phyloP scores from a whole-genome alignment of 2,113 vertebrate genomes.

The Oenanthe oenanthe region DNA sequence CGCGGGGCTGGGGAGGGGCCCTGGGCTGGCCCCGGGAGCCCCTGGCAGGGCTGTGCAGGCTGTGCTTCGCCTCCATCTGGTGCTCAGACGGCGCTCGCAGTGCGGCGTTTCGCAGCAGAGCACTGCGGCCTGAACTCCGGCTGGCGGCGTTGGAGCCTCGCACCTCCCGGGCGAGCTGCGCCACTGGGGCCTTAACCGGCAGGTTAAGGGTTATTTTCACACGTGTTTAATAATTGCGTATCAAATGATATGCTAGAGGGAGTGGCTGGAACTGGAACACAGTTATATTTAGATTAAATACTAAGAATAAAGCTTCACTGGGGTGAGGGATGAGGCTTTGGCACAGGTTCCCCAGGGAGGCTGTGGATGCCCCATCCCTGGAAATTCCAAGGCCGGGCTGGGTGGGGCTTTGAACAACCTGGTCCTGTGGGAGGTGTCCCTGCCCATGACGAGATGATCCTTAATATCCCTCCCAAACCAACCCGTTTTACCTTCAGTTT shows the following conservation, averaged over 20 bases:
- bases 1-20: background rate
- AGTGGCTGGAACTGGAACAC: background rate
- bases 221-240: rapidly evolving
- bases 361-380: background rate
- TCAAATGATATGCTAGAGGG: too few species aligned
- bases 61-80: rapidly evolving
- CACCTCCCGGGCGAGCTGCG: rapidly evolving
- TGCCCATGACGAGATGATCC: background rate
- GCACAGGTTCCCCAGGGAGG: background rate
- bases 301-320: background rate
- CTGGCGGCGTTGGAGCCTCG: rapidly evolving
- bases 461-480: too few species aligned
- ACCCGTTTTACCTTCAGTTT: rapidly evolving
- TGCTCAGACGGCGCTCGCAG: rapidly evolving
- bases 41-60: rapidly evolving
- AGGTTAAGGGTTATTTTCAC: background rate
- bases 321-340: background rate
- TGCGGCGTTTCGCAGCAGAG: rapidly evolving
- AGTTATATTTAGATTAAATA: background rate
- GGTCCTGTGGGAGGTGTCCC: background rate
- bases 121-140: rapidly evolving
- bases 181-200: background rate
- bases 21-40: too few species aligned
- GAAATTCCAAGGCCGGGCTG: background rate
- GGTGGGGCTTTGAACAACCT: background rate